Conservation (phyloP, 37 sponge, comb jelly and placozoan species). For the Agelas oroides region DNA sequence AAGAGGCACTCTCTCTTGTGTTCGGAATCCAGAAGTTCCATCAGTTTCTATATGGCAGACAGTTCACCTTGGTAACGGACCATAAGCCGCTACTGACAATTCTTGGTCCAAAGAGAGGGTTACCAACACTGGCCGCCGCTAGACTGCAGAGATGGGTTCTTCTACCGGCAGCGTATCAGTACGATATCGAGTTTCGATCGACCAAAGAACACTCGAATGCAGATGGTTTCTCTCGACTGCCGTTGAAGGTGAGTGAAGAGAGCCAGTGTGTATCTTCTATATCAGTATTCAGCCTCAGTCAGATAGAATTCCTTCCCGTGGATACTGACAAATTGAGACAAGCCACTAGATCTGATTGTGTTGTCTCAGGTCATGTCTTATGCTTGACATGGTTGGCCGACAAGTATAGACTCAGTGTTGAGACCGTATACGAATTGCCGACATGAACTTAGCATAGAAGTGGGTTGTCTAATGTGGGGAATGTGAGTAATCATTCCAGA, state of each 20-base stretch:
- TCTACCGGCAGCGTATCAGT: background rate
- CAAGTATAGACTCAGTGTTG: background rate
- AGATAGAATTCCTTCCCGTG: too few species aligned
- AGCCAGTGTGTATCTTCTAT: too few species aligned
- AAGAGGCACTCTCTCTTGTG: background rate
- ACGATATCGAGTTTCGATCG: background rate
- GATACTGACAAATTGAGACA: too few species aligned
- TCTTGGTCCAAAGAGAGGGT: background rate
- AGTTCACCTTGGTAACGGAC: background rate
- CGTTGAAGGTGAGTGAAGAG: too few species aligned
- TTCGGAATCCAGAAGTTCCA: constrained; percentile 4
- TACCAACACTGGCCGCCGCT: background rate
- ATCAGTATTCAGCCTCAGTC: too few species aligned
- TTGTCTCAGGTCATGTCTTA: too few species aligned
- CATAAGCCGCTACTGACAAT: background rate
- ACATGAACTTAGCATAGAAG: constrained; percentile 25
- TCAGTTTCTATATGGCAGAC: background rate
- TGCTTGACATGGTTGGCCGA: constrained; percentile 28
- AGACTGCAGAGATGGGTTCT: constrained; percentile 8
- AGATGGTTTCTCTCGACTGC: too few species aligned
- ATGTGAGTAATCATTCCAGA: constrained; percentile 26
- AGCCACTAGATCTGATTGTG: too few species aligned
- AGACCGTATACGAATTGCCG: background rate
- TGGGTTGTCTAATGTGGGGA: constrained; percentile 55
- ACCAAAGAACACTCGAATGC: constrained; percentile 4